Conservation (phyloP, 2,797 vertebrate genomes). For the Melanotaenia parkinsoni region DNA sequence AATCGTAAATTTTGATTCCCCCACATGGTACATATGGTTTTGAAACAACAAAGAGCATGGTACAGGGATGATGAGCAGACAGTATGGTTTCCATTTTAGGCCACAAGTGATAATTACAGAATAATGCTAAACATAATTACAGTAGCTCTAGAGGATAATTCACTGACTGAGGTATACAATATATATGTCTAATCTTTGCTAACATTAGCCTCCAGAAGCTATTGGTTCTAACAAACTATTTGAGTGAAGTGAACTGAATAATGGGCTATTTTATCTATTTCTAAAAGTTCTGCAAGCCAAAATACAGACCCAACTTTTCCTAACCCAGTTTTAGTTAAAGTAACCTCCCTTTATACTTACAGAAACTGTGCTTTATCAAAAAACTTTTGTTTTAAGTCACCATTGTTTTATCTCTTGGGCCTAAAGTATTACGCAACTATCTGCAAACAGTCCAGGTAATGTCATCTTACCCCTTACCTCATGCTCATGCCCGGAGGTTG, state of each 20-base stretch:
- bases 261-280: neutral
- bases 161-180: neutral
- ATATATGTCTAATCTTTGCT: neutral
- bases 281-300: too few species aligned
- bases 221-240: neutral
- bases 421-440: neutral
- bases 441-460: neutral
- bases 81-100: neutral
- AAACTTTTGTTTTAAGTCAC: neutral
- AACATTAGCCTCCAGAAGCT: neutral
- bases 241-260: neutral
- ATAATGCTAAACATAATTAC: neutral
- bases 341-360: neutral
- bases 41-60: slow-evolving; percentile 1
- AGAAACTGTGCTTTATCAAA: neutral
- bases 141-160: neutral
- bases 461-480: neutral
- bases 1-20: slow-evolving; percentile 4
- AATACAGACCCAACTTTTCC: too few species aligned
- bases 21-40: slow-evolving; percentile 22
- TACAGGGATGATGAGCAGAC: neutral
- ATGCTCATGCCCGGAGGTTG: neutral
- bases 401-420: neutral
- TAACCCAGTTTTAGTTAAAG: too few species aligned
- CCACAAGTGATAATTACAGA: slow-evolving; percentile 11